Percentiles rank a stretch among this genome's conserved stretches.
phyloP scores from a whole-genome alignment of 2,888 invertebrate species.

The Odontocolon sp. region DNA sequence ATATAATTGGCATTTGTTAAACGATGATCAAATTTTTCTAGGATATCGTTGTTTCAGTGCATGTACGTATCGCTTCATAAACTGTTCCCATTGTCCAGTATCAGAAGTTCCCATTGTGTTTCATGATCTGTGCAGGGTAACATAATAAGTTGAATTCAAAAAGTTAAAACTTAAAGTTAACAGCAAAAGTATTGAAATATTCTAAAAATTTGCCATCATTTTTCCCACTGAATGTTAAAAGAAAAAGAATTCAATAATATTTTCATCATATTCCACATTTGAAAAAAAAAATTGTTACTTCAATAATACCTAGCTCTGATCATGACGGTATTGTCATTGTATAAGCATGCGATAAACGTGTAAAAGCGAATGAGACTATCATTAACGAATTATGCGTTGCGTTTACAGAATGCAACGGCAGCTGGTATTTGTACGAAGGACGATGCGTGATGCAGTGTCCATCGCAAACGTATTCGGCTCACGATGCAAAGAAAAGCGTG shows the following conservation, averaged over 20 bases:
- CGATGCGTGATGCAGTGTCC: conserved; percentile 85
- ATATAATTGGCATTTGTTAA: neutral
- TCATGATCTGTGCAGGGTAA: too few relatives aligned
- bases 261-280: too few relatives aligned
- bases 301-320: too few relatives aligned
- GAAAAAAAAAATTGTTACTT: too few relatives aligned
- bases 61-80: conserved; percentile 44
- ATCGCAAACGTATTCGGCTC: conserved; percentile 67
- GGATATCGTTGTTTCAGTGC: conserved; percentile 47
- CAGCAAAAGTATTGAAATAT: too few relatives aligned
- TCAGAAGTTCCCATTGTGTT: too few relatives aligned
- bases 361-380: neutral
- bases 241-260: too few relatives aligned
- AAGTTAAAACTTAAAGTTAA: too few relatives aligned
- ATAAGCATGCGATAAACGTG: conserved; percentile 10
- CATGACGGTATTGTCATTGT: too few relatives aligned
- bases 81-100: neutral
- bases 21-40: conserved; percentile 10
- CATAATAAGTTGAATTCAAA: too few relatives aligned
- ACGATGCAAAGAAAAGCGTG: conserved; percentile 74
- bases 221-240: too few relatives aligned
- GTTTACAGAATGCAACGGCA: conserved; percentile 86
- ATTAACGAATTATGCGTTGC: conserved; percentile 69
- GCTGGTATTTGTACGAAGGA: conserved; percentile 84
- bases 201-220: too few relatives aligned